A percentile compares a stretch with the other conserved stretches of the same genome.
phyloP scores from a whole-genome alignment of 2,797 vertebrate genomes.

The Lithobates sylvaticus region DNA sequence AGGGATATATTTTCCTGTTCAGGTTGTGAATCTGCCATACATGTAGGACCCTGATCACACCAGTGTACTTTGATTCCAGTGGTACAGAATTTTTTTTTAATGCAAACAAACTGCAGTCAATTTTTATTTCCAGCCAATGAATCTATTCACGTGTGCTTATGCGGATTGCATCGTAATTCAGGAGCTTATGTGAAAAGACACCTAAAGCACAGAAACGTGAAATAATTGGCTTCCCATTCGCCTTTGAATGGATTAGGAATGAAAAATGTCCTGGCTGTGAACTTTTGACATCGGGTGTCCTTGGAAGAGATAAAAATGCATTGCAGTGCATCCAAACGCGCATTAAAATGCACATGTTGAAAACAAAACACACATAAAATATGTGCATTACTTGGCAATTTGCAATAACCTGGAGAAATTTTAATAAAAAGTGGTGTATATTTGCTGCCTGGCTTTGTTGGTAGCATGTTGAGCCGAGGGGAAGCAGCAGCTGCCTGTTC shows the following conservation, averaged over 20 bases:
- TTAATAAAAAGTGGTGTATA: constrained; percentile 36
- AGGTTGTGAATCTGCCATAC: too few species aligned
- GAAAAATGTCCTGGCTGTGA: not conserved
- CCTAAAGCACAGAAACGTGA: not conserved
- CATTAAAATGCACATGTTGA: too few species aligned
- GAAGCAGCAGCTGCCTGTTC: constrained; percentile 34
- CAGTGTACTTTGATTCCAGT: too few species aligned
- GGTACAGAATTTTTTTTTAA: not conserved
- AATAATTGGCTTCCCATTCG: not conserved
- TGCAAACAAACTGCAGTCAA: not conserved
- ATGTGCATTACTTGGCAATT: not conserved
- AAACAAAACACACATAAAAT: not conserved
- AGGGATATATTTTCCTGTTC: too few species aligned
- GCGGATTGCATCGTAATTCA: not conserved
- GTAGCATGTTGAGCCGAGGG: not conserved
- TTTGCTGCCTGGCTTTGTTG: constrained; percentile 39
- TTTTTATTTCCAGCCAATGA: not conserved
- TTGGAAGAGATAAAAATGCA: not conserved
- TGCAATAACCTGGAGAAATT: constrained; percentile 7
- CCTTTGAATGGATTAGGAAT: not conserved
- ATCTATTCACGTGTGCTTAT: not conserved
- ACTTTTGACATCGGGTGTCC: not conserved
- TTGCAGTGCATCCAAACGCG: not conserved
- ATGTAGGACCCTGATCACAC: too few species aligned
- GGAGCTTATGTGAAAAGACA: not conserved